phyloP scores from a whole-genome alignment of 2,113 vertebrate species.

The Rattus norvegicus region DNA sequence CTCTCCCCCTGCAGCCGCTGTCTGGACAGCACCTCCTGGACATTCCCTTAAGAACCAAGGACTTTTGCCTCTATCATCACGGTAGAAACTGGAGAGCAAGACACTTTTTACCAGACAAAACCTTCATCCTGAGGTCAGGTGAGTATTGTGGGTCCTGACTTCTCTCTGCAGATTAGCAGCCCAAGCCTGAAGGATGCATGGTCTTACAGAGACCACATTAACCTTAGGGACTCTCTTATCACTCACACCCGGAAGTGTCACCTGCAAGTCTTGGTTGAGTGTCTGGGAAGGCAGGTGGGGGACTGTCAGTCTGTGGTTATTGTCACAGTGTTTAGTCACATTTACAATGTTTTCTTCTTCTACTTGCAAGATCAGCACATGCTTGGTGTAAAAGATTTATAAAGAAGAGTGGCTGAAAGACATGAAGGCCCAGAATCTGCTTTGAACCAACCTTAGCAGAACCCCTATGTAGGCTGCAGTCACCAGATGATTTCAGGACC shows the following conservation, averaged over 20 bases:
- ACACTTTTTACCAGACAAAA: not conserved
- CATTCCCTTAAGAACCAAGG: fast-evolving
- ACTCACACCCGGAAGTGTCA: not conserved
- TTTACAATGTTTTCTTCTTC: not conserved
- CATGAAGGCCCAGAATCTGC: not conserved
- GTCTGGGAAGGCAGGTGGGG: not conserved
- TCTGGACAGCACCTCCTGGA: constrained; percentile 8
- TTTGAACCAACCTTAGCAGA: not conserved
- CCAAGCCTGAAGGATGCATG: not conserved
- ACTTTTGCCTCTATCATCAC: not conserved
- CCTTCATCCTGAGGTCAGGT: fast-evolving
- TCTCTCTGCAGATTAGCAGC: not conserved
- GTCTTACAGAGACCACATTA: not conserved
- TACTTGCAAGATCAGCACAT: not conserved
- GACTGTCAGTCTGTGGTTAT: not conserved
- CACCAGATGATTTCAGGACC: not conserved
- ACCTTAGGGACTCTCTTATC: not conserved
- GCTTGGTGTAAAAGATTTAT: not conserved
- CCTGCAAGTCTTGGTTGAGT: not conserved
- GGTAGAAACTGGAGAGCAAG: not conserved
- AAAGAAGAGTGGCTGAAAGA: not conserved
- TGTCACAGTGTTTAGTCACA: not conserved
- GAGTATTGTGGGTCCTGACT: not conserved
- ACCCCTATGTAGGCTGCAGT: not conserved
- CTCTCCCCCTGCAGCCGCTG: not conserved